Evolutionary conservation across 2,888 invertebrate genomes (phyloP).

Genomic region (Pachydiplax longipennis): DNA sequence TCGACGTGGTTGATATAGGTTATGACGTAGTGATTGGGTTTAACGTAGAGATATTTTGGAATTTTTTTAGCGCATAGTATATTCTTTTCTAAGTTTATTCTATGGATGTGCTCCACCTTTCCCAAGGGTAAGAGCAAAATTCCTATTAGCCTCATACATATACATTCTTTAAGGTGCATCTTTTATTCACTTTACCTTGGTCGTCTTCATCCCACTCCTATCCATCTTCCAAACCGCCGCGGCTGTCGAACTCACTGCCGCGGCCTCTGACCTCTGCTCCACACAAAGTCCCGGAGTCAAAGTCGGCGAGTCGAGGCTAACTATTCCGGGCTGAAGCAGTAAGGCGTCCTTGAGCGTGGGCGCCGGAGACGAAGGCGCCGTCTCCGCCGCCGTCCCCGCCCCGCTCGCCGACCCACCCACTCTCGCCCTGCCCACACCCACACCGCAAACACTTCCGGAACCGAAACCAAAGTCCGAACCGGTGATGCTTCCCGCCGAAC

Average conservation of each 20-base stretch:
- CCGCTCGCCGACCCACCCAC: not conserved
- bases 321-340: slow-evolving; percentile 25
- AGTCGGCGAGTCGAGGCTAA: slow-evolving; percentile 27
- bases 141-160: too few relatives aligned
- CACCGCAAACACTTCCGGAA: slow-evolving; percentile 19
- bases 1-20: too few relatives aligned
- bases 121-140: too few relatives aligned
- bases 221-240: slow-evolving; percentile 24
- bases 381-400: not conserved
- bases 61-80: not conserved
- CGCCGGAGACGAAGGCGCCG: not conserved
- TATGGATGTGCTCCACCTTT: too few relatives aligned
- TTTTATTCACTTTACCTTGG: slow-evolving; percentile 3
- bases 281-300: slow-evolving; percentile 9
- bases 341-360: slow-evolving; percentile 39
- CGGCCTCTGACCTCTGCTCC: not conserved
- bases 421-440: slow-evolving; percentile 14
- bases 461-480: slow-evolving; percentile 33
- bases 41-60: not conserved
- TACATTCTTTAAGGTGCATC: not conserved
- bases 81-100: not conserved
- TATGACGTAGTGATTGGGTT: not conserved
- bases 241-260: not conserved
- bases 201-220: slow-evolving; percentile 10
- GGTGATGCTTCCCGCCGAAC: not conserved